These are phyloP conservation scores for Pteromalus puparum DNA, from an alignment of 1,140 invertebrate genomes.

Conservation along the genomic window DNA sequence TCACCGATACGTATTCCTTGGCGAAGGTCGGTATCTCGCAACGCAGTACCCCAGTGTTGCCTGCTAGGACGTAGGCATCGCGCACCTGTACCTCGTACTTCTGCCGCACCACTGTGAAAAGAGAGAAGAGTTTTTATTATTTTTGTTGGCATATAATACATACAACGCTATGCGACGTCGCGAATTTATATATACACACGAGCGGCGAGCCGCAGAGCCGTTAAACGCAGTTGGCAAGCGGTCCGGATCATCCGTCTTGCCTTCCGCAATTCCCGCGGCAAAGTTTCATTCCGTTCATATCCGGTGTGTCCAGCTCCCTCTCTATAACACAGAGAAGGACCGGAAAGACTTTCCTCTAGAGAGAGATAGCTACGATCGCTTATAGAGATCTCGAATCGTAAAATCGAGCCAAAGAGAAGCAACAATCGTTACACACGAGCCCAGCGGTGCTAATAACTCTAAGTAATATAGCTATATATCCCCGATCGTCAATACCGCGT, in stretches of 20 bases:
- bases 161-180: no score
- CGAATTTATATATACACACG: neutral
- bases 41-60: conserved; percentile 89
- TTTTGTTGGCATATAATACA: no score
- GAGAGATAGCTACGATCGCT: no score
- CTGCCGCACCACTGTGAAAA: conserved; percentile 86
- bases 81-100: conserved; percentile 91
- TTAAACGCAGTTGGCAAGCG: conserved; percentile 50
- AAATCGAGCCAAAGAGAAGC: no score
- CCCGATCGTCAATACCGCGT: no score
- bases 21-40: conserved; percentile 93
- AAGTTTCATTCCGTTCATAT: conserved; percentile 49
- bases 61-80: conserved; percentile 91
- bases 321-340: no score
- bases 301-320: neutral
- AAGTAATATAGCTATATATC: no score
- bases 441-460: no score
- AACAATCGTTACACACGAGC: no score
- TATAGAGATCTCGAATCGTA: no score
- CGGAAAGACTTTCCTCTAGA: no score
- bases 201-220: neutral
- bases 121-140: neutral
- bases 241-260: conserved; percentile 38
- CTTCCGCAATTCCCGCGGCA: conserved; percentile 28
- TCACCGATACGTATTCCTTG: conserved; percentile 90